phyloP scores from a whole-genome alignment of 2,113 vertebrate genomes.

The Poeciliopsis turrubarensis region DNA sequence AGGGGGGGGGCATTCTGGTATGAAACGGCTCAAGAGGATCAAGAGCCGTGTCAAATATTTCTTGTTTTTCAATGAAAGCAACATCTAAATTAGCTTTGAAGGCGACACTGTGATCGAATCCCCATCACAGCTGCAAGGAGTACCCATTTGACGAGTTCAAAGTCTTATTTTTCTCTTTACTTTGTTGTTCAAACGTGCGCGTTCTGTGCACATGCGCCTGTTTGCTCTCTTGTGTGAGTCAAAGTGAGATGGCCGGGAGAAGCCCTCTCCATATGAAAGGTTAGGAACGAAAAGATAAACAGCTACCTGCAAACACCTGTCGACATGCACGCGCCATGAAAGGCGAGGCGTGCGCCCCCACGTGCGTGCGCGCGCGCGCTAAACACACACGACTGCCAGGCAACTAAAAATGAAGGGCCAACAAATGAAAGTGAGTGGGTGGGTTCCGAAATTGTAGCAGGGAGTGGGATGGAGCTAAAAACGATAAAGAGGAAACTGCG shows the following conservation, averaged over 20 bases:
- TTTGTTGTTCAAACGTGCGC: constrained; percentile 72
- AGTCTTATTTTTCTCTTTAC: constrained; percentile 69
- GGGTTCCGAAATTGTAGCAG: neutral
- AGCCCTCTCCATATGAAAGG: constrained; percentile 74
- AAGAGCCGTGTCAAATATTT: constrained; percentile 68
- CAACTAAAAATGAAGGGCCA: constrained; percentile 43
- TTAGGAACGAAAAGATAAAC: constrained; percentile 78
- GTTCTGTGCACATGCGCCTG: constrained; percentile 10
- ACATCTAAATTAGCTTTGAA: constrained; percentile 74
- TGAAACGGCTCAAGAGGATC: constrained; percentile 59
- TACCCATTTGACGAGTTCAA: constrained; percentile 66
- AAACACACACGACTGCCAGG: constrained; percentile 57
- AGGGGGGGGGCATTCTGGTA: constrained; percentile 50
- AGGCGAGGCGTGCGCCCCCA: constrained; percentile 25
- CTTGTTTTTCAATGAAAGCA: constrained; percentile 62
- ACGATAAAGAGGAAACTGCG: constrained; percentile 25
- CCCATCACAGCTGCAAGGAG: constrained; percentile 63
- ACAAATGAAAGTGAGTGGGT: constrained; percentile 40
- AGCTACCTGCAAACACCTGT: constrained; percentile 84
- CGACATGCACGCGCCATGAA: constrained; percentile 59
- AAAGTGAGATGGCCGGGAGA: constrained; percentile 27
- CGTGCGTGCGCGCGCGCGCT: neutral
- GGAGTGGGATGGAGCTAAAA: constrained; percentile 15
- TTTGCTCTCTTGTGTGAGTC: constrained; percentile 25
- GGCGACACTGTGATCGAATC: constrained; percentile 63